Percentiles rank a stretch among this genome's conserved stretches.
Conservation (phyloP, 2,113 vertebrate genomes). For the Trichechus manatus region DNA sequence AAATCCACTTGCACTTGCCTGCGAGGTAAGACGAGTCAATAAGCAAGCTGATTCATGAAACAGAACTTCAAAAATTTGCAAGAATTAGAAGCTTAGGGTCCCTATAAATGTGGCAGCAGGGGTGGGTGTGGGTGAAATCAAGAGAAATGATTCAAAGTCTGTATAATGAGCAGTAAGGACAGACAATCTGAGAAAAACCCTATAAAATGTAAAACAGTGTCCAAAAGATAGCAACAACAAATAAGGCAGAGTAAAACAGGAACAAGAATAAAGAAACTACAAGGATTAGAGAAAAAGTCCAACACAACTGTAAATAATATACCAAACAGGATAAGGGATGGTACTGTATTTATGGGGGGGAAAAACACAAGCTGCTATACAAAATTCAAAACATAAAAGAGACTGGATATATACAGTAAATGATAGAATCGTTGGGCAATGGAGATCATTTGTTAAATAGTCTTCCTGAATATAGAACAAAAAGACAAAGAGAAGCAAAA, state of each 20-base stretch:
- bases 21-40: neutral
- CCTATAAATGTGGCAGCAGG: neutral
- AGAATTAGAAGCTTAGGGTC: neutral
- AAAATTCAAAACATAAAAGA: neutral
- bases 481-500: neutral
- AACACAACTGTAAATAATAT: neutral
- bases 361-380: neutral
- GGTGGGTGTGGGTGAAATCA: too few species aligned
- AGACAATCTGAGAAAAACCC: neutral
- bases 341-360: neutral
- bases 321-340: neutral
- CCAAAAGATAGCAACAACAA: neutral
- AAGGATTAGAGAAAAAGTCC: neutral
- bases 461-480: neutral
- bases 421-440: neutral
- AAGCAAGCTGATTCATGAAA: neutral
- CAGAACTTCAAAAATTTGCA: neutral
- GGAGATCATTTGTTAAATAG: neutral
- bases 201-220: neutral
- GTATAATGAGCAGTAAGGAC: too few species aligned
- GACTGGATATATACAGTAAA: neutral
- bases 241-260: neutral
- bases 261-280: neutral
- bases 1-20: neutral
- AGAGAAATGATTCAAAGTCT: neutral